Evolutionary conservation across 2,797 vertebrate species (phyloP).

Genomic region (Girardinus metallicus): DNA sequence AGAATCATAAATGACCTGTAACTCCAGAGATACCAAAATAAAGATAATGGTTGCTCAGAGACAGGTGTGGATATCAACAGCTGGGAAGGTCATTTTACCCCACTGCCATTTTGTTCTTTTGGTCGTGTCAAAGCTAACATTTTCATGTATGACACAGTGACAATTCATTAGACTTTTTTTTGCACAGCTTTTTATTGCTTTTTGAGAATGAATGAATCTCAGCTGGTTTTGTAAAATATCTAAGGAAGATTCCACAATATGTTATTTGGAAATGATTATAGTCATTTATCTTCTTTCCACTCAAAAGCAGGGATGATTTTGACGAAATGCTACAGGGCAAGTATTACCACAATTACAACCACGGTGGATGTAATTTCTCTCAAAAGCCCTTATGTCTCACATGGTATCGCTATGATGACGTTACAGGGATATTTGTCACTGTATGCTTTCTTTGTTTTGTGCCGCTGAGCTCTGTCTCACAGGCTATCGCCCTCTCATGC

Average conservation of each 20-base stretch:
- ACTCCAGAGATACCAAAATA: neutral
- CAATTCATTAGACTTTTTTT: neutral
- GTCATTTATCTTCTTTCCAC: slow-evolving; percentile 7
- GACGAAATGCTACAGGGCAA: neutral
- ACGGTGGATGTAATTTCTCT: neutral
- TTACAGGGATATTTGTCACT: slow-evolving; percentile 10
- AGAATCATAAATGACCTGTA: slow-evolving; percentile 18
- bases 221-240: neutral
- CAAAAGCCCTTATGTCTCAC: neutral
- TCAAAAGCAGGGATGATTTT: neutral
- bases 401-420: slow-evolving; percentile 9
- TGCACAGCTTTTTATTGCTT: neutral
- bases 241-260: neutral
- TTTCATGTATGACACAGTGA: neutral
- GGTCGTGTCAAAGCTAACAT: neutral
- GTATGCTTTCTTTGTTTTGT: slow-evolving; percentile 35
- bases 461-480: slow-evolving; percentile 43
- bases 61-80: neutral
- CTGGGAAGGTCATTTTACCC: neutral
- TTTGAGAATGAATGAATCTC: neutral
- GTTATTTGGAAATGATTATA: neutral
- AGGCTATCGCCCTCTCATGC: slow-evolving; percentile 31
- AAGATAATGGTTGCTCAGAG: neutral
- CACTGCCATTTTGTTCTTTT: neutral
- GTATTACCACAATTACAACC: neutral